Evolutionary conservation across 1,140 invertebrate genomes (phyloP), one percentile per base, ranked within the genome.

Genomic region (Bathynomus jamesi): DNA sequence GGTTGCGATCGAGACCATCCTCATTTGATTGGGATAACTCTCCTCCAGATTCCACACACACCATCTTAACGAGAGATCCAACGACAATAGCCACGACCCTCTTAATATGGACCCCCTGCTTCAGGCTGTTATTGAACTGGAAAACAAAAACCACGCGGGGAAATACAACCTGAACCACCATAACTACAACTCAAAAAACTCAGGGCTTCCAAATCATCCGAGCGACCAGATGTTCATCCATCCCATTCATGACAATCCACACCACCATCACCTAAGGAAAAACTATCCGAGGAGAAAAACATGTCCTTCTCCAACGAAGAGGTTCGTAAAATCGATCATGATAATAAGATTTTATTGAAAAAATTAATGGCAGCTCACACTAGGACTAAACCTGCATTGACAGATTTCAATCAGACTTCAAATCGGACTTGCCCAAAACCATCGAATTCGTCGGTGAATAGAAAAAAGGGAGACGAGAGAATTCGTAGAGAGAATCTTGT

Each of bases 301-400:
- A 83, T 84, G 82, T 84, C 81, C 63, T 85, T 85, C 69, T 80
- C 81, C 4, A 83, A 83, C 61, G 81, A 81, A 13, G 79, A 85
- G 72, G 78, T 82, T 29, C 74, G 83, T 11, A 80, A 78, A 76
- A 85, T 85, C 46, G 83, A 85, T 69, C 74, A 79, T 28, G 83
- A 85, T 25, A 85, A 85, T 78, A 80, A 82, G 46, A 77, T 81
- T 72, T 74, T 85, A 11, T 72, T 85, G 24, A 81, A 78, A 60
- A 85, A 82, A 77, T 83, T 85, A 66, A 79, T 84, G 78, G 78
- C 63, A 29, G 72, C 71, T 17, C 72, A 74, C 67, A 74, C 46
- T 17, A 70, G 76, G 10, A 65, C 46, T 65, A 61, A 28, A 65
- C 71, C 46, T 61, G n/a, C 67, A 62, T 62, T 61, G 40, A 28